Evolutionary conservation across 2,888 invertebrate genomes (phyloP).

Genomic region (Agriopis aurantiaria): DNA sequence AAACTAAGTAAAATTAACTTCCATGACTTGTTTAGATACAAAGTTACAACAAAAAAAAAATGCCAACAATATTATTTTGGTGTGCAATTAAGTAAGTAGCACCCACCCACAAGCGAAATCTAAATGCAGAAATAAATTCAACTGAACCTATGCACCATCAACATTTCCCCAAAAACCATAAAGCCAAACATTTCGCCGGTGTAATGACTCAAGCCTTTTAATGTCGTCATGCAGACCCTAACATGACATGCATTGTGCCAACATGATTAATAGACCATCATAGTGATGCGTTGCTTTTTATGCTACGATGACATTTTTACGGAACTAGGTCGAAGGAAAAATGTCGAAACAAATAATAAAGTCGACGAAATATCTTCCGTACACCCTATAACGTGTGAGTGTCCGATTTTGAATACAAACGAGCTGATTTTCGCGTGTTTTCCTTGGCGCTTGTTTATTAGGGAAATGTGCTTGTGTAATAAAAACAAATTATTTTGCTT

Average conservation of each 20-base stretch:
- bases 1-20: no score
- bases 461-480: slow-evolving; percentile 41
- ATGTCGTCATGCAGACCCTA: slow-evolving; percentile 67
- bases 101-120: background rate
- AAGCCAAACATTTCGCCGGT: slow-evolving; percentile 68
- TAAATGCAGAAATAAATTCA: slow-evolving; percentile 10
- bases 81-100: background rate
- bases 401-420: slow-evolving; percentile 62
- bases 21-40: no score
- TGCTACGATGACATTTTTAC: slow-evolving; percentile 69
- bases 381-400: slow-evolving; percentile 41
- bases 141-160: slow-evolving; percentile 15
- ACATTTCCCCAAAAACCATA: slow-evolving; percentile 54
- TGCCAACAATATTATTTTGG: no score
- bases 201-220: slow-evolving; percentile 76
- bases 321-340: slow-evolving; percentile 68
- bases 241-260: slow-evolving; percentile 78
- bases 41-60: no score
- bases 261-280: slow-evolving; percentile 79
- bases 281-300: slow-evolving; percentile 77
- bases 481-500: slow-evolving; percentile 44
- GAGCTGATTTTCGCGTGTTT: slow-evolving; percentile 51
- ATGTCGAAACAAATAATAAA: slow-evolving; percentile 45
- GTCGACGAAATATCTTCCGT: slow-evolving; percentile 49
- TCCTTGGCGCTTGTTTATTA: slow-evolving; percentile 52